phyloP scores from a whole-genome alignment of 2,888 invertebrate genomes.

The Eupithecia centaureata region DNA sequence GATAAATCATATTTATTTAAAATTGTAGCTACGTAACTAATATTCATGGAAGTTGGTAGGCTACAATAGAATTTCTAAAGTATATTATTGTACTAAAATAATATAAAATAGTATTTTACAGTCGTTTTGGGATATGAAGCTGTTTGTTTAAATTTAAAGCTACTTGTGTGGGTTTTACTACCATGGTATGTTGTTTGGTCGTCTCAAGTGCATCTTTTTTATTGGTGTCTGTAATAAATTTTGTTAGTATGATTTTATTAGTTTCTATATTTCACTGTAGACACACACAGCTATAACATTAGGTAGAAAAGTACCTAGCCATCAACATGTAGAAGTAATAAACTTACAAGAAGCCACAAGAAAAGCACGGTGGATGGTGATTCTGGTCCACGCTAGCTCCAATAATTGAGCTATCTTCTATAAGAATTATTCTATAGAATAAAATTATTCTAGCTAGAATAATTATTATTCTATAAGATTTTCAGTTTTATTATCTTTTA shows the following conservation, averaged over 20 bases:
- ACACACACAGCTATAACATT: conserved; percentile 10
- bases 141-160: conserved; percentile 37
- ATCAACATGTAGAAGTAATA: not conserved
- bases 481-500: too few species aligned
- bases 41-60: not conserved
- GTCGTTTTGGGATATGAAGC: conserved; percentile 34
- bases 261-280: conserved; percentile 10
- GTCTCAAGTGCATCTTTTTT: conserved; percentile 21
- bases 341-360: not conserved
- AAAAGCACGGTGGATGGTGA: not conserved
- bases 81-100: too few species aligned
- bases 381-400: not conserved
- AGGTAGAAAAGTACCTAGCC: not conserved
- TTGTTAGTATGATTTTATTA: conserved; percentile 12
- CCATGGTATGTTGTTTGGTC: conserved; percentile 16
- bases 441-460: too few species aligned
- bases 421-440: too few species aligned
- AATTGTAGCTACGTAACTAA: too few species aligned
- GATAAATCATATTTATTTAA: too few species aligned
- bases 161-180: conserved; percentile 38
- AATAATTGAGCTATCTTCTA: too few species aligned
- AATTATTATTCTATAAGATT: too few species aligned
- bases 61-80: too few species aligned
- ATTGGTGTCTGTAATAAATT: conserved; percentile 20
- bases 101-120: conserved; percentile 19